phyloP scores from a whole-genome alignment of 2,113 vertebrate genomes.

The Oxyruncus cristatus region DNA sequence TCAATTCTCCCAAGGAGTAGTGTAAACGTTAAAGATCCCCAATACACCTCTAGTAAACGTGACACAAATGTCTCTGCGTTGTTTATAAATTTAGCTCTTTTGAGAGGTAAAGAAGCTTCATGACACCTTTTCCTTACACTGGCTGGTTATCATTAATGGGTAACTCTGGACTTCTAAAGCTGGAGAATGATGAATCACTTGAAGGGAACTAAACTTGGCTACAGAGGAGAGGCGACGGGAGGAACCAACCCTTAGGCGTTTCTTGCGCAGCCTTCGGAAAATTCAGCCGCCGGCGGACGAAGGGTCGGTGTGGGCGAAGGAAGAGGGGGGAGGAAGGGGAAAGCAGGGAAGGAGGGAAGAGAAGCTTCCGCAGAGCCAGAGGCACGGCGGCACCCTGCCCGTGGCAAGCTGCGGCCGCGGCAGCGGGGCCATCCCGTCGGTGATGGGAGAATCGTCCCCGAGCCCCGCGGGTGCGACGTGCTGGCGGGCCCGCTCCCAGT shows the following conservation, averaged over 20 bases:
- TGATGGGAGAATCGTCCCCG: not conserved
- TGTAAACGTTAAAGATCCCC: conserved; percentile 71
- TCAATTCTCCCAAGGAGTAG: conserved; percentile 65
- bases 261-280: conserved; percentile 55
- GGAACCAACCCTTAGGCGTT: conserved; percentile 55
- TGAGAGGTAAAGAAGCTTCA: conserved; percentile 65
- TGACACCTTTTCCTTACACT: conserved; percentile 62
- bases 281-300: conserved; percentile 44
- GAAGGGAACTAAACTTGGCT: conserved; percentile 54
- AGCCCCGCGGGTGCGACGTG: not conserved
- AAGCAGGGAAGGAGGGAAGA: not conserved
- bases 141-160: conserved; percentile 64
- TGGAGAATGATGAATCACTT: conserved; percentile 64
- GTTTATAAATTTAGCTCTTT: conserved; percentile 60
- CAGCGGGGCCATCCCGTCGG: not conserved
- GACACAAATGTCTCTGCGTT: conserved; percentile 56
- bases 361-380: conserved; percentile 10
- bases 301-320: not conserved
- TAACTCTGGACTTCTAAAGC: conserved; percentile 69
- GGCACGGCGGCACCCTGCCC: not conserved
- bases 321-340: not conserved
- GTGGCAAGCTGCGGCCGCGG: not conserved
- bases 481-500: not conserved
- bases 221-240: conserved; percentile 24
- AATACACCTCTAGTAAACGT: conserved; percentile 61